These are phyloP conservation scores for Myripristis murdjan DNA, from an alignment of 2,797 vertebrate genomes.

Conservation along the genomic window DNA sequence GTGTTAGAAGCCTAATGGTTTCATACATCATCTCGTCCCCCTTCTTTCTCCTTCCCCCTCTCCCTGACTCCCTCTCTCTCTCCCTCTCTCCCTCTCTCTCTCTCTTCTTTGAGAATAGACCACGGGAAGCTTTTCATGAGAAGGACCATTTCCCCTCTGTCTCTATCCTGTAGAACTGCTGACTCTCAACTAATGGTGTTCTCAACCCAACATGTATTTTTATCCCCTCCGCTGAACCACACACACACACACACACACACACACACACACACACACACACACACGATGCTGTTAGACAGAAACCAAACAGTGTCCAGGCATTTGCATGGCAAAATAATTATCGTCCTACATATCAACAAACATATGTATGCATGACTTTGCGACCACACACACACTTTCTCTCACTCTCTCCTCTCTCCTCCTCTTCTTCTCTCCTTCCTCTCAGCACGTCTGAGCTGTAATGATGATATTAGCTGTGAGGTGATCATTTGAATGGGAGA, in stretches of 20 bases:
- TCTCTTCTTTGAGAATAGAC: conserved; percentile 36
- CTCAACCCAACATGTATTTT: conserved; percentile 15
- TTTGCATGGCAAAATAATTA: conserved; percentile 18
- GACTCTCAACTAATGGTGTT: conserved; percentile 48
- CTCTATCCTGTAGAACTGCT: conserved; percentile 45
- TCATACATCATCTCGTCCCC: conserved; percentile 62
- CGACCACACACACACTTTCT: conserved; percentile 8
- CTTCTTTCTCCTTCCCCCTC: neutral
- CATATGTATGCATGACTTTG: conserved; percentile 7
- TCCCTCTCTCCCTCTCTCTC: neutral
- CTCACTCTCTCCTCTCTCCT: neutral
- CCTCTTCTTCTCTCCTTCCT: conserved; percentile 10
- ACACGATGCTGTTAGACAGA: conserved; percentile 10
- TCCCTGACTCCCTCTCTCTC: conserved; percentile 1
- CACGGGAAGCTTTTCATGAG: conserved; percentile 35
- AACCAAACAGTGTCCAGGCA: neutral
- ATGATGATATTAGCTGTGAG: conserved; percentile 54
- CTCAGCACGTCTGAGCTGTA: conserved; percentile 51
- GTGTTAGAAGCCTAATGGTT: conserved; percentile 65
- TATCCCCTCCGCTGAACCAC: neutral
- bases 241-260: conserved; percentile 5
- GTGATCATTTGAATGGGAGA: conserved; percentile 40
- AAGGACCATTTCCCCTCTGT: conserved; percentile 30
- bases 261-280: conserved; percentile 4
- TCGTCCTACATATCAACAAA: neutral